These are phyloP conservation scores for Notospermus geniculatus DNA, from an alignment of 1,140 invertebrate species.

Conservation along the genomic window DNA sequence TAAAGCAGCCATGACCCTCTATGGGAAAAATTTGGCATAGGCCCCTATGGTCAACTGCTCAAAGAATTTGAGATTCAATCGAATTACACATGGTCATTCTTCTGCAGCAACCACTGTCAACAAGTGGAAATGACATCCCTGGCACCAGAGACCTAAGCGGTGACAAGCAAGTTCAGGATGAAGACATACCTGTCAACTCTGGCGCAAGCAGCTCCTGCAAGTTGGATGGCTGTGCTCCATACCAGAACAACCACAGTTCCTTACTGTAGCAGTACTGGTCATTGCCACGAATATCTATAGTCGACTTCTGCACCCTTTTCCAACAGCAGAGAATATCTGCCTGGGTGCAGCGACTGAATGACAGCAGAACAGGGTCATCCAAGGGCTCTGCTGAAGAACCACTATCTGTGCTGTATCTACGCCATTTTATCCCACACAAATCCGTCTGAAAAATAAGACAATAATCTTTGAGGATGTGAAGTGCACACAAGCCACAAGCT, in stretches of 20 bases:
- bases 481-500: too few species aligned
- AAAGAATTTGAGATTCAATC: too few species aligned
- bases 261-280: conserved; percentile 60
- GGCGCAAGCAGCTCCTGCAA: conserved; percentile 55
- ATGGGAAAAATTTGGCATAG: too few species aligned
- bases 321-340: conserved; percentile 95
- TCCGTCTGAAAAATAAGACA: conserved; percentile 77
- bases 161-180: too few species aligned
- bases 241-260: conserved; percentile 99
- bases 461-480: too few species aligned
- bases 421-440: conserved; percentile 98
- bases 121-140: too few species aligned
- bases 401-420: conserved; percentile 83
- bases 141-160: too few species aligned
- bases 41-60: too few species aligned
- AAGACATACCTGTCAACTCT: conserved; percentile 67
- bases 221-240: conserved; percentile 89
- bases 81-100: too few species aligned
- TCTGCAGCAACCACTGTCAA: too few species aligned
- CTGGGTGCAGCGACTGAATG: conserved; percentile 89
- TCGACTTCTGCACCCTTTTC: conserved; percentile 67
- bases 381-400: conserved; percentile 62
- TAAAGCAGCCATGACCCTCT: too few species aligned
- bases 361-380: conserved; percentile 88
- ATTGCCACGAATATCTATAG: conserved; percentile 19